Evolutionary conservation across 2,888 invertebrate species (phyloP).

Genomic region (Beris morrisii): DNA sequence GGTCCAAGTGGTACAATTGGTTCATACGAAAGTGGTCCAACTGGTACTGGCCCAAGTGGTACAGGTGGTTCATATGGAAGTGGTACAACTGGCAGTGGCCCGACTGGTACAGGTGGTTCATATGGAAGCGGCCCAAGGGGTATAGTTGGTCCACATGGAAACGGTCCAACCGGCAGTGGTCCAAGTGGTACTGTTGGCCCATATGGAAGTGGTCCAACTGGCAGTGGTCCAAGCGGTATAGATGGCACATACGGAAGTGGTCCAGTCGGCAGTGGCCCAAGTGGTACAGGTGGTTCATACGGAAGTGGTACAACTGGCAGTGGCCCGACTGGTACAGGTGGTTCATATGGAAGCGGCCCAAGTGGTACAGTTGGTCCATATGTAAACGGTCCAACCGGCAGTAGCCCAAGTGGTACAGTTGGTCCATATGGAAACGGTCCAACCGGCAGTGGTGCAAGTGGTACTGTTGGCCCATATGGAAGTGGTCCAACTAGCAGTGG

Average conservation of each 20-base stretch:
- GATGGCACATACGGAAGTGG: too few species aligned
- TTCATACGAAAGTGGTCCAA: neutral
- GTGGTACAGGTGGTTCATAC: too few species aligned
- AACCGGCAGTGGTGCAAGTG: neutral
- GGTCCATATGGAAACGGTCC: neutral
- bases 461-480: conserved; percentile 2
- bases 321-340: neutral
- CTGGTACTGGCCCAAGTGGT: neutral
- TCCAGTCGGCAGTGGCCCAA: too few species aligned
- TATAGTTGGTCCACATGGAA: too few species aligned
- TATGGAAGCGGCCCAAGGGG: too few species aligned
- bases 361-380: neutral
- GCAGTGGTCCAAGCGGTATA: neutral
- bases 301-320: neutral
- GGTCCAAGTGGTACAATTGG: conserved; percentile 17
- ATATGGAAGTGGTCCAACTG: neutral
- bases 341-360: too few species aligned
- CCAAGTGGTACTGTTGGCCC: neutral
- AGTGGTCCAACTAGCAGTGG: conserved; percentile 15
- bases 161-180: too few species aligned
- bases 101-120: too few species aligned
- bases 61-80: too few species aligned
- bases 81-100: too few species aligned
- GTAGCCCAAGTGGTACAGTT: too few species aligned
- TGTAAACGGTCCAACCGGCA: neutral